Evolutionary conservation across 2,113 vertebrate species (phyloP).

Genomic region (Trachemys scripta): DNA sequence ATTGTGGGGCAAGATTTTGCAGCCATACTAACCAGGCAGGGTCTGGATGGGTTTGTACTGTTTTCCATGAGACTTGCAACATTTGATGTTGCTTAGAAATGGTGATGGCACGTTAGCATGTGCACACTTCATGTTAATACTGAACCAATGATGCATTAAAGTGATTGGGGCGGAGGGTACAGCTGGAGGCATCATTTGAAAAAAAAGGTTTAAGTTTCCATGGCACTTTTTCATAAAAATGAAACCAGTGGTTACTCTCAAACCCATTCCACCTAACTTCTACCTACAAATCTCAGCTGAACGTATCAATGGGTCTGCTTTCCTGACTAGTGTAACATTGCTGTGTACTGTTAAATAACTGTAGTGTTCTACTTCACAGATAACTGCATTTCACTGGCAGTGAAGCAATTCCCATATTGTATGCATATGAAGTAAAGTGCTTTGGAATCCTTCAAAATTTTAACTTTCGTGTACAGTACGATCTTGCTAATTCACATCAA

Average conservation of each 20-base stretch:
- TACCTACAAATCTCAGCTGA: not conserved
- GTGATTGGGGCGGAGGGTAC: fast-evolving
- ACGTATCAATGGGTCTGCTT: not conserved
- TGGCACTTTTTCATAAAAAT: not conserved
- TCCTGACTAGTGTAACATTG: not conserved
- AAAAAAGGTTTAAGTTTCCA: not conserved
- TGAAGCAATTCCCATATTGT: not conserved
- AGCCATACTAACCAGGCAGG: not conserved
- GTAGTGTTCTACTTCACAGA: too few relatives aligned
- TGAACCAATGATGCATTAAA: not conserved
- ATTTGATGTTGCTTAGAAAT: not conserved
- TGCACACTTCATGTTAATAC: not conserved
- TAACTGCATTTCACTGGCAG: not conserved
- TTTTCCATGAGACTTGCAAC: not conserved
- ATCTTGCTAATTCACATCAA: not conserved
- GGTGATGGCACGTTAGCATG: not conserved
- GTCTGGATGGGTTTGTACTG: not conserved
- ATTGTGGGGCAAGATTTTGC: not conserved
- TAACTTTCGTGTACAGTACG: not conserved
- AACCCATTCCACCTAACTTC: not conserved
- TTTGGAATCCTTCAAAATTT: not conserved
- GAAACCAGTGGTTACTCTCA: not conserved
- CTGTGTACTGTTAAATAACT: too few relatives aligned
- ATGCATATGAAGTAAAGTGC: not conserved
- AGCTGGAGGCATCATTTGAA: not conserved